Evolutionary conservation across 2,113 vertebrate genomes (phyloP).

Genomic region (Diadophis punctatus): DNA sequence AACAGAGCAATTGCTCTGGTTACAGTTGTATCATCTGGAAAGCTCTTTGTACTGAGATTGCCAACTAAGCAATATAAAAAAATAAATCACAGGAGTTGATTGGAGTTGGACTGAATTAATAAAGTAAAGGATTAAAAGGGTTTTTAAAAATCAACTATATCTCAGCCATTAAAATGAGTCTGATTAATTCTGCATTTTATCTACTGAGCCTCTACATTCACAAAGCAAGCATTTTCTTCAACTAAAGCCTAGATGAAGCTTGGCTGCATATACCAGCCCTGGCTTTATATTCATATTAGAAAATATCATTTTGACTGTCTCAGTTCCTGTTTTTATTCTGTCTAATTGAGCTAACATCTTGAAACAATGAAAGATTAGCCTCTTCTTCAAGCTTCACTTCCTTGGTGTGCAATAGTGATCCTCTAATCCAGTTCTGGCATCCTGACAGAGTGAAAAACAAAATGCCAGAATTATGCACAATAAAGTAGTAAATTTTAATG

Average conservation of each 20-base stretch:
- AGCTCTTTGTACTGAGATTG: neutral
- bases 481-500: conserved; percentile 10
- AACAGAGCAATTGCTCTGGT: neutral
- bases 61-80: neutral
- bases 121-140: neutral
- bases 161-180: neutral
- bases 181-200: neutral
- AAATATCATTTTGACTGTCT: neutral
- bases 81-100: neutral
- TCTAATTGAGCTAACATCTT: conserved; percentile 2
- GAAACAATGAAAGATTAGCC: conserved; percentile 11
- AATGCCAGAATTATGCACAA: conserved; percentile 4
- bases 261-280: neutral
- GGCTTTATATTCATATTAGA: conserved; percentile 13
- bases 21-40: neutral
- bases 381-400: conserved; percentile 10
- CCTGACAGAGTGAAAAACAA: conserved; percentile 14
- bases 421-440: conserved; percentile 7
- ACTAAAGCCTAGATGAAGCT: neutral
- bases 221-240: neutral
- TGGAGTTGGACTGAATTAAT: neutral
- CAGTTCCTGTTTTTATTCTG: conserved; percentile 2
- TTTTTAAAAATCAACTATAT: neutral
- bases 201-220: neutral
- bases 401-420: neutral